phyloP scores from a whole-genome alignment of 2,888 invertebrate genomes.

The Apeira syringaria region DNA sequence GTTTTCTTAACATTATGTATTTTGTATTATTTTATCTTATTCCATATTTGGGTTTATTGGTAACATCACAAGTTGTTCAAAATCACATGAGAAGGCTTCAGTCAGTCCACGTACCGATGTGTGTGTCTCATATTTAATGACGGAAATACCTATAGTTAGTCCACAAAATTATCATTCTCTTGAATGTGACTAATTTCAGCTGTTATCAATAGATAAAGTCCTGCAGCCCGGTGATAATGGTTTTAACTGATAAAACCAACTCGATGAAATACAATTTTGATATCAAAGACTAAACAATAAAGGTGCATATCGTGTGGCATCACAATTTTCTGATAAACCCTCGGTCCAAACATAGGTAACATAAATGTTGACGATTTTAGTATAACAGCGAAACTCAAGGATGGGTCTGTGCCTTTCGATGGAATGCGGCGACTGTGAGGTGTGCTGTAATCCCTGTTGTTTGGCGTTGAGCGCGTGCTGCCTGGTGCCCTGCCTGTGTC shows the following conservation, averaged over 20 bases:
- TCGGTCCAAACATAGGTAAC: slow-evolving; percentile 24
- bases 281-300: slow-evolving; percentile 30
- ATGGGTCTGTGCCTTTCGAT: slow-evolving; percentile 75
- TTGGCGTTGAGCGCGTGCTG: slow-evolving; percentile 72
- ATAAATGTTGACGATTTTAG: slow-evolving; percentile 50
- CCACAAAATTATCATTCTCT: slow-evolving; percentile 2
- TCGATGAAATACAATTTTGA: slow-evolving; percentile 36
- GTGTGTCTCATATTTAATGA: no score
- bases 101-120: no score
- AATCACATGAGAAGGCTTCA: no score
- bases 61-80: no score
- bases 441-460: slow-evolving; percentile 73
- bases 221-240: slow-evolving; percentile 40
- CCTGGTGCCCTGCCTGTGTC: slow-evolving; percentile 70
- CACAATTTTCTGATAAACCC: slow-evolving; percentile 16
- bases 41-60: no score
- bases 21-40: no score
- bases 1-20: no score
- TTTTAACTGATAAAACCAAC: slow-evolving; percentile 40
- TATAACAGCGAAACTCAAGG: slow-evolving; percentile 43
- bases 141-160: background rate
- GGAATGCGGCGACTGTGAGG: slow-evolving; percentile 70
- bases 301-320: slow-evolving; percentile 18
- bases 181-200: slow-evolving; percentile 12
- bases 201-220: slow-evolving; percentile 53